Evolutionary conservation across 2,888 invertebrate genomes (phyloP).

Genomic region (Eupithecia subumbrata): DNA sequence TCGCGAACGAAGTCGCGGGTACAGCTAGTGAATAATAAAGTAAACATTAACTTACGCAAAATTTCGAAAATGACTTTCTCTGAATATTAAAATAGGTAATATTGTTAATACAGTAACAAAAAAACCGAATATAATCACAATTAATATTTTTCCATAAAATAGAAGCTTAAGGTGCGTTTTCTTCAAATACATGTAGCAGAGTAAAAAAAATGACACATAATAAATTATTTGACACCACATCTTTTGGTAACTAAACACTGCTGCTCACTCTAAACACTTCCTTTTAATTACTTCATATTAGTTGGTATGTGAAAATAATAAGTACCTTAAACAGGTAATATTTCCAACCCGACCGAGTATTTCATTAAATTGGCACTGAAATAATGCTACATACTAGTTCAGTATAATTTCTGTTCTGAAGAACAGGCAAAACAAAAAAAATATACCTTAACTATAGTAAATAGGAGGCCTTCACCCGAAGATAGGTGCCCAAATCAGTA

Average conservation of each 20-base stretch:
- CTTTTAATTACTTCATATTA: neutral
- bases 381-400: neutral
- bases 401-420: neutral
- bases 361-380: neutral
- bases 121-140: neutral
- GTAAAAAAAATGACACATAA: neutral
- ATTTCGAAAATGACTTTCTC: slow-evolving; percentile 7
- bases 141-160: slow-evolving; percentile 9
- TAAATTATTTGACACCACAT: slow-evolving; percentile 17
- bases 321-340: neutral
- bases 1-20: no score
- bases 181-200: neutral
- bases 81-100: neutral
- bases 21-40: no score
- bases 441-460: no score
- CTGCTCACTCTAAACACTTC: neutral
- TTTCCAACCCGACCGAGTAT: neutral
- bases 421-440: neutral
- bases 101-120: neutral
- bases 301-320: neutral
- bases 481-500: no score
- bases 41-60: neutral
- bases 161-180: neutral
- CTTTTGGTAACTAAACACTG: neutral
- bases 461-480: no score